Evolutionary conservation across 2,888 invertebrate genomes (phyloP), one percentile per base, ranked within the genome.

Genomic region (Mythimna vitellina): DNA sequence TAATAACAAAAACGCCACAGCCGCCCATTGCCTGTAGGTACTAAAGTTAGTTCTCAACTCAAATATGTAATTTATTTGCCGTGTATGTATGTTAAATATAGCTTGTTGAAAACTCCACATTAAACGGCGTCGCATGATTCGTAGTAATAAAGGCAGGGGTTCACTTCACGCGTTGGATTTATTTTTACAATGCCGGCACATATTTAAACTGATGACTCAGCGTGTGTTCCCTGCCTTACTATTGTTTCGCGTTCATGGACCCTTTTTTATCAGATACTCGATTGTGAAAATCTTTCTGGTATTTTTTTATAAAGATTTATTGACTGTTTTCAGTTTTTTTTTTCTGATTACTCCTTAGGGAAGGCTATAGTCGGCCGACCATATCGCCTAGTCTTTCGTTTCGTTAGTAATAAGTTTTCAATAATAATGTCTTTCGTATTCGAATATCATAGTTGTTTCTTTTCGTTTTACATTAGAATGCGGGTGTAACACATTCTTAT

Each of bases 191-290:
- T 57, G 58, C 71, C 58, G 70, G 78, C 81, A 82, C 83, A 84
- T 88, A 88, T 89, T 89, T 88, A 83, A 84, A 85, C 66, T 76
- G 85, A 88, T 89, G 88, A 87, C 83, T 89, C 86, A 86, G 83
- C 84, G 53, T 68, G 57, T 81, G 35, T 65, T 61, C 69, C 46
- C 62, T 46, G 25, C 72, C 57, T 35, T 83, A 84, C 80, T 74
- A 81, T 35, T 71, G 73, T 76, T 68, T 72, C 58, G 9, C 81
- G 63, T 71, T 72, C 20, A 51, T 46, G 14, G 29, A 32, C 4
- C 17, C 3, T 29, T 77, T 46, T 38, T 66, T 70, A 29, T 66
- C 9, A 25, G 51, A 22, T 63, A 77, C 69, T 65, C 63, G 53
- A 70, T 53, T 25, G 10, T 53, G 1, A 67, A 73, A 54, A 3